Evolutionary conservation across 1,140 invertebrate genomes (phyloP).

Genomic region (Eueides isabella): DNA sequence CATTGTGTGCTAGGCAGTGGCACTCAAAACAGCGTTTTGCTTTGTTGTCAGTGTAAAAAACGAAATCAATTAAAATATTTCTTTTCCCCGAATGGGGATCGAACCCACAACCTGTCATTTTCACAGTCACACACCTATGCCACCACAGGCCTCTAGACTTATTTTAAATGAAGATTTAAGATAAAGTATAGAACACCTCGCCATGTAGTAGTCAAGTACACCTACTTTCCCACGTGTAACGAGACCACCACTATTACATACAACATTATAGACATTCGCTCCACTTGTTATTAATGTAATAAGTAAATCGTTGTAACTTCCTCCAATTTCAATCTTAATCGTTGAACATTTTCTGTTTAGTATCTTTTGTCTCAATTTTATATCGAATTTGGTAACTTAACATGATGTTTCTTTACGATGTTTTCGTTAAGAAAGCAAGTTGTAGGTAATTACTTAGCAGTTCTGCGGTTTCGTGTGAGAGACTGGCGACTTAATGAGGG

Average conservation of each 20-base stretch:
- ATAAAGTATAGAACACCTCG: conserved; percentile 65
- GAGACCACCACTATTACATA: conserved; percentile 73
- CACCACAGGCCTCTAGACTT: too few relatives aligned
- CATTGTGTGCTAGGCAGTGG: too few relatives aligned
- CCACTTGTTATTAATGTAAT: conserved; percentile 69
- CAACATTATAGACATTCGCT: conserved; percentile 68
- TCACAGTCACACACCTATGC: too few relatives aligned
- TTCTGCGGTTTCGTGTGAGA: conserved; percentile 73
- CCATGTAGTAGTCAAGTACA: conserved; percentile 56
- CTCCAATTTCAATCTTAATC: conserved; percentile 69
- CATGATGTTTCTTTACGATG: conserved; percentile 66
- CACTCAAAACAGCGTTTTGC: too few relatives aligned
- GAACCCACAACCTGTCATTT: too few relatives aligned
- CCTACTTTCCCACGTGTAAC: conserved; percentile 79
- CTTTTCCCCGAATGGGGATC: too few relatives aligned
- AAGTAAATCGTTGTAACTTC: conserved; percentile 69
- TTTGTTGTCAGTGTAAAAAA: too few relatives aligned
- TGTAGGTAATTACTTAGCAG: conserved; percentile 74
- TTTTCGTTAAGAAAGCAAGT: conserved; percentile 71
- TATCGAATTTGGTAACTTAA: conserved; percentile 45
- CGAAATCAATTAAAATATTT: too few relatives aligned
- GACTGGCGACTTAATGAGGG: conserved; percentile 65
- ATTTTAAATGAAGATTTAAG: conserved; percentile 68
- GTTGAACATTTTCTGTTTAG: conserved; percentile 60
- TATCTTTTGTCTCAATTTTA: conserved; percentile 46